Evolutionary conservation across 2,888 invertebrate species (phyloP).

Genomic region (Chalcis sispes): DNA sequence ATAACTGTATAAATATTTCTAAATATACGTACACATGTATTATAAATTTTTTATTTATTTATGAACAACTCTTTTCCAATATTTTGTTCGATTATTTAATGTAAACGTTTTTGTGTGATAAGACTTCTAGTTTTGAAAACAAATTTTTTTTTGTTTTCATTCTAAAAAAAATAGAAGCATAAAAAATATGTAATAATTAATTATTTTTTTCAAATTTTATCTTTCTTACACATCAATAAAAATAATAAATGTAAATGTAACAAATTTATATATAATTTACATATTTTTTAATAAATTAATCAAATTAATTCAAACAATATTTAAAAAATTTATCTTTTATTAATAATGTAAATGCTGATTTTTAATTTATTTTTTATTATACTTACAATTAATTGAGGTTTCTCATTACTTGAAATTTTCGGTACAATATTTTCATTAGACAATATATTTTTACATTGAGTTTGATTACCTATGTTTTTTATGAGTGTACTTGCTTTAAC

Average conservation of each 20-base stretch:
- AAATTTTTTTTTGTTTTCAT: constrained; percentile 51
- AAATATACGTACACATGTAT: constrained; percentile 73
- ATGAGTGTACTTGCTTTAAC: constrained; percentile 29
- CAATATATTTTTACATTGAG: not conserved
- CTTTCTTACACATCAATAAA: constrained; percentile 6
- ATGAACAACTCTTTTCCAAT: not conserved
- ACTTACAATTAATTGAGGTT: not conserved
- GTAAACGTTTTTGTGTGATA: constrained; percentile 57
- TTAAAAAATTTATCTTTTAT: no score
- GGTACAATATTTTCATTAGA: constrained; percentile 2
- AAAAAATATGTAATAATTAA: constrained; percentile 30
- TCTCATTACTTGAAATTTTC: constrained; percentile 5
- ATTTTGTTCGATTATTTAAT: not conserved
- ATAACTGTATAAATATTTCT: constrained; percentile 74
- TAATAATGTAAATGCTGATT: not conserved
- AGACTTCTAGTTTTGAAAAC: constrained; percentile 63
- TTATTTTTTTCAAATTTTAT: not conserved
- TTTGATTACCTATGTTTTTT: constrained; percentile 12
- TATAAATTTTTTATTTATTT: constrained; percentile 59
- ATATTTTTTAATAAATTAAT: no score
- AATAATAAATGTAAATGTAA: no score
- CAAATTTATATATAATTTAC: no score
- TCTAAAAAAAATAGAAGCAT: constrained; percentile 34
- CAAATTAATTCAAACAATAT: no score
- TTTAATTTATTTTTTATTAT: constrained; percentile 6